phyloP scores from a whole-genome alignment of 2,888 invertebrate genomes.

The Boloria selene region DNA sequence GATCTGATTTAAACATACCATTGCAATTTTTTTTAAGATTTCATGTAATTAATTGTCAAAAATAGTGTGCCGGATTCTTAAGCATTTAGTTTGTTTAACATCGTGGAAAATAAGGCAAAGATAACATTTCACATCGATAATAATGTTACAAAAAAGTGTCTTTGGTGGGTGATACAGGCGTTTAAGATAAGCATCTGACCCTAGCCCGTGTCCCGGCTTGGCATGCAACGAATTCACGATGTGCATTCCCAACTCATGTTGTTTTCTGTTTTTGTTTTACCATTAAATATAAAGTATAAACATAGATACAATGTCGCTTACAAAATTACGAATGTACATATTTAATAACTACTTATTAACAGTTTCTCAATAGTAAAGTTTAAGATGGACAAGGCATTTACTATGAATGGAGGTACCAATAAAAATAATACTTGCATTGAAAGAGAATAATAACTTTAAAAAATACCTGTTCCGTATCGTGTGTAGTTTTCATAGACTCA shows the following conservation, averaged over 20 bases:
- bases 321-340: conserved; percentile 32
- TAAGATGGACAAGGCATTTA: too few relatives aligned
- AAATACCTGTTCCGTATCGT: conserved; percentile 1
- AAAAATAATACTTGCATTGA: too few relatives aligned
- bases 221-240: conserved; percentile 77
- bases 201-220: conserved; percentile 64
- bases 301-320: conserved; percentile 36
- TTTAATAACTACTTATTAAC: conserved; percentile 4
- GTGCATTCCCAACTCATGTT: conserved; percentile 65
- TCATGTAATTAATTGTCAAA: conserved; percentile 26
- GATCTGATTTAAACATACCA: background rate
- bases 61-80: conserved; percentile 34
- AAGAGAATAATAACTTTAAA: too few relatives aligned
- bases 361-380: too few relatives aligned
- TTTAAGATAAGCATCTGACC: conserved; percentile 81
- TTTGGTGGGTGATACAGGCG: conserved; percentile 79
- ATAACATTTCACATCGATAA: conserved; percentile 70
- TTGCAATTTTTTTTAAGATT: background rate
- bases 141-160: conserved; percentile 79
- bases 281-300: conserved; percentile 39
- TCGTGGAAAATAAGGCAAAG: conserved; percentile 55
- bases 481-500: background rate
- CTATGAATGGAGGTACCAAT: too few relatives aligned
- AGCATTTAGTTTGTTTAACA: conserved; percentile 40
- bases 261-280: conserved; percentile 55